phyloP scores from a whole-genome alignment of 2,888 invertebrate species.

The Agonopterix heracliana region DNA sequence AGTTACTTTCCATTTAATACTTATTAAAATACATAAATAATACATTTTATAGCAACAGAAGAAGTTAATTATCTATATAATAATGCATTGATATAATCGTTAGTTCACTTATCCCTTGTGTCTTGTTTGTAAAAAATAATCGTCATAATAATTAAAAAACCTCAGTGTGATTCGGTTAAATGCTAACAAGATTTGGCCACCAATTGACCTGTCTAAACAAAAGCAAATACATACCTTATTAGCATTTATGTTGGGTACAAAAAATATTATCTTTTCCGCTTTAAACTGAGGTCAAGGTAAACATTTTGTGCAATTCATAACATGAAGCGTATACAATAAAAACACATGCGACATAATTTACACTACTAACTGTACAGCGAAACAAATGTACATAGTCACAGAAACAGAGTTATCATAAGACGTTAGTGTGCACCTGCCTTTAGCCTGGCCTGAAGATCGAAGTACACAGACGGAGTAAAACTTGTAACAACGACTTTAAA shows the following conservation, averaged over 20 bases:
- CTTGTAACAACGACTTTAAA: background rate
- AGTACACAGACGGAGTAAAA: constrained; percentile 4
- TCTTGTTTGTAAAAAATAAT: background rate
- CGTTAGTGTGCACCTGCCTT: constrained; percentile 7
- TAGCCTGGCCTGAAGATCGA: background rate
- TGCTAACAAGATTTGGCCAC: background rate
- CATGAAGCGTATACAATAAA: constrained; percentile 35
- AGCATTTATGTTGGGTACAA: background rate
- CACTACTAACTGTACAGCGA: constrained; percentile 47
- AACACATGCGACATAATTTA: constrained; percentile 54
- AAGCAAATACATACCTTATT: background rate
- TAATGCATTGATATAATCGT: constrained; percentile 26
- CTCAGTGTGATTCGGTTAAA: too few relatives aligned
- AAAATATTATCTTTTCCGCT: background rate
- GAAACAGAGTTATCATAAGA: constrained; percentile 22
- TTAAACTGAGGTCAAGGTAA: constrained; percentile 7
- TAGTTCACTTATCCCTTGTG: constrained; percentile 3
- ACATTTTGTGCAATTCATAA: constrained; percentile 45
- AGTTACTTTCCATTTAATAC: constrained; percentile 42
- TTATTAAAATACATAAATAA: constrained; percentile 53
- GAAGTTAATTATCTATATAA: constrained; percentile 23
- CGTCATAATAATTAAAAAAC: background rate
- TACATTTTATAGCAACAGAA: constrained; percentile 39
- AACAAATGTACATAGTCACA: constrained; percentile 42
- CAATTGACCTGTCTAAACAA: background rate